Evolutionary conservation across 2,797 vertebrate genomes (phyloP).

Genomic region (Australoheros facetus): DNA sequence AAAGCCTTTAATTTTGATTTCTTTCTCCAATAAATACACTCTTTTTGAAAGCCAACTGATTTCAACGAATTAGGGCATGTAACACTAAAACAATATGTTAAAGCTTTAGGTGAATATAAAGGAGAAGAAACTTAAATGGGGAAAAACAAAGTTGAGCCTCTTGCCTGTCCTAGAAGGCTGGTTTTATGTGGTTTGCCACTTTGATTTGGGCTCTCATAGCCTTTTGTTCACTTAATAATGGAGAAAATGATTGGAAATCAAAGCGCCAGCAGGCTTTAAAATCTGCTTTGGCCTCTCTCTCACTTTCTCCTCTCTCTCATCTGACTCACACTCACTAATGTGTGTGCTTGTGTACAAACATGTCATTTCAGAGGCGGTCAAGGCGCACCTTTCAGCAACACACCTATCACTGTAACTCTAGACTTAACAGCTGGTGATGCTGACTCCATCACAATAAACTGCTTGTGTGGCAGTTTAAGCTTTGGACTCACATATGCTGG

Average conservation of each 20-base stretch:
- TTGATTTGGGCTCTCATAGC: neutral
- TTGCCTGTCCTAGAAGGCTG: neutral
- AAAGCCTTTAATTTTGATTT: neutral
- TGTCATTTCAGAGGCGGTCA: constrained; percentile 8
- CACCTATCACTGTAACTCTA: neutral
- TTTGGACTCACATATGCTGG: neutral
- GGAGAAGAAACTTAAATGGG: neutral
- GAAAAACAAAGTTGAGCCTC: neutral
- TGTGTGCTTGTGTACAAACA: constrained; percentile 21
- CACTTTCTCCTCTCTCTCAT: neutral
- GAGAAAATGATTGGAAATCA: neutral
- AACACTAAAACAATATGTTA: neutral
- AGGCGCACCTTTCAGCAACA: constrained; percentile 3
- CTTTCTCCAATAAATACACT: neutral
- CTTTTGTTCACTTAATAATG: neutral
- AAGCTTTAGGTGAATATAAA: neutral
- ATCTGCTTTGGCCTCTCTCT: neutral
- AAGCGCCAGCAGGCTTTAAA: neutral
- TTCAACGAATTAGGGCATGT: neutral
- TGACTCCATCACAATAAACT: neutral
- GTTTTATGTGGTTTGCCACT: constrained; percentile 2
- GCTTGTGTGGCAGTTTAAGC: neutral
- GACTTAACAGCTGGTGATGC: neutral
- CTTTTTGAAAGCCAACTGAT: neutral
- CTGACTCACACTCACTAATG: neutral